Percentiles rank a stretch among this genome's conserved stretches.
These are phyloP conservation scores for Tenualosa thibaudeaui DNA, from an alignment of 2,797 vertebrate species.

Conservation along the genomic window DNA sequence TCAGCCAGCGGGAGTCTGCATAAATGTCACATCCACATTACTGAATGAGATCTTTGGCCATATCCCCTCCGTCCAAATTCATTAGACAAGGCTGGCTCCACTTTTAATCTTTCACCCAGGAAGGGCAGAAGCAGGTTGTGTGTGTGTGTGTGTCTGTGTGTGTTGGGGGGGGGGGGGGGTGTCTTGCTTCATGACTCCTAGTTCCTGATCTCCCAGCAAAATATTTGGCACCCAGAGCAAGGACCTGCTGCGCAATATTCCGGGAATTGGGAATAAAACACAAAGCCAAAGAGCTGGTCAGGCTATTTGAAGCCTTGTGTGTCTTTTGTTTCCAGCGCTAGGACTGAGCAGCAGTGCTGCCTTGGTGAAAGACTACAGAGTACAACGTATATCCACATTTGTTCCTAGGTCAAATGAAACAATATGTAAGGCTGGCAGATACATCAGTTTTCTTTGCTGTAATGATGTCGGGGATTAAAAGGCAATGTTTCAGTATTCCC, in stretches of 20 bases:
- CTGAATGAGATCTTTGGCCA: slow-evolving; percentile 53
- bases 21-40: slow-evolving; percentile 57
- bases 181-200: background rate
- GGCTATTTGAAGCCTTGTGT: background rate
- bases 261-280: background rate
- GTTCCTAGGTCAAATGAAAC: background rate
- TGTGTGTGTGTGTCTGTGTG: background rate
- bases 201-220: background rate
- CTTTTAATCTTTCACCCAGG: slow-evolving; percentile 11
- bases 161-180: background rate
- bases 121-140: background rate
- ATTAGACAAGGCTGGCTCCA: slow-evolving; percentile 19
- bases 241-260: background rate
- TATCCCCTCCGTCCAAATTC: slow-evolving; percentile 20
- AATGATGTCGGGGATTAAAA: background rate
- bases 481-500: background rate
- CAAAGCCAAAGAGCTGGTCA: background rate
- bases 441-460: background rate
- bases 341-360: no score
- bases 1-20: slow-evolving; percentile 44
- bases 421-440: background rate
- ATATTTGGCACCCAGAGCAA: slow-evolving; percentile 6
- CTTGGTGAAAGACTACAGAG: background rate
- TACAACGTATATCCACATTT: background rate
- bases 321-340: background rate